A percentile compares a stretch with the other conserved stretches of the same genome.
Conservation (phyloP, 35 echinoderm and acorn worm genomes). For the Stichopus chloronotus region DNA sequence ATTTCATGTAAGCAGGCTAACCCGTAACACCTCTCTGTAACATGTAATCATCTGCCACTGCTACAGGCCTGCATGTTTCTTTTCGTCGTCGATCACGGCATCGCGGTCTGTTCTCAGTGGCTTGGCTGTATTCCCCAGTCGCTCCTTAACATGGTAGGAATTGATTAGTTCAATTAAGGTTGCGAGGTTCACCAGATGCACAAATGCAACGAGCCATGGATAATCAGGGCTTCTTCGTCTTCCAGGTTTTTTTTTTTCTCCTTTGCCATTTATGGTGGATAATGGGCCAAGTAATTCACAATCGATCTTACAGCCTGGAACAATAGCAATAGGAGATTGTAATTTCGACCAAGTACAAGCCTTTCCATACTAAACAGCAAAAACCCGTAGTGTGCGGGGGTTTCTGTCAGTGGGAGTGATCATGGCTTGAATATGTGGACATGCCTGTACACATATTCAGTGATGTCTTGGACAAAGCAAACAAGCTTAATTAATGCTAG, state of each 20-base stretch:
- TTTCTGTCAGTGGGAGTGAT: no score
- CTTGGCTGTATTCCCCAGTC: constrained; percentile 37
- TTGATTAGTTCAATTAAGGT: constrained; percentile 56
- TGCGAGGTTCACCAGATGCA: constrained; percentile 31
- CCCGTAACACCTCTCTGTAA: neutral
- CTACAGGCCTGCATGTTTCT: neutral
- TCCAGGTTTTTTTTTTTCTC: neutral
- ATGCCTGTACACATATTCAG: no score
- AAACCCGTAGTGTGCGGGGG: no score
- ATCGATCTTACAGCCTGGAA: constrained; percentile 35
- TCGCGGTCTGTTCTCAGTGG: neutral
- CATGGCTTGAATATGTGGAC: no score
- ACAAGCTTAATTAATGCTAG: no score
- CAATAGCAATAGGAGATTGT: constrained; percentile 24
- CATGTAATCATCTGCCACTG: neutral
- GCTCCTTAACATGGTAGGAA: constrained; percentile 42
- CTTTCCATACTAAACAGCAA: neutral
- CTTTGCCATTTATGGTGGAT: constrained; percentile 37
- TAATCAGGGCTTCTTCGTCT: constrained; percentile 37
- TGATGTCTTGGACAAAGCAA: no score
- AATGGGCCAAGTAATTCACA: constrained; percentile 55
- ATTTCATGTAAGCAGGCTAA: neutral
- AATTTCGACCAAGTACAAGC: neutral
- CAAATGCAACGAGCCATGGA: constrained; percentile 23
- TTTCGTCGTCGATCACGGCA: neutral